Evolutionary conservation across 2,888 invertebrate genomes (phyloP), one percentile per base, ranked within the genome.

Genomic region (Drosophila austrosaltans): DNA sequence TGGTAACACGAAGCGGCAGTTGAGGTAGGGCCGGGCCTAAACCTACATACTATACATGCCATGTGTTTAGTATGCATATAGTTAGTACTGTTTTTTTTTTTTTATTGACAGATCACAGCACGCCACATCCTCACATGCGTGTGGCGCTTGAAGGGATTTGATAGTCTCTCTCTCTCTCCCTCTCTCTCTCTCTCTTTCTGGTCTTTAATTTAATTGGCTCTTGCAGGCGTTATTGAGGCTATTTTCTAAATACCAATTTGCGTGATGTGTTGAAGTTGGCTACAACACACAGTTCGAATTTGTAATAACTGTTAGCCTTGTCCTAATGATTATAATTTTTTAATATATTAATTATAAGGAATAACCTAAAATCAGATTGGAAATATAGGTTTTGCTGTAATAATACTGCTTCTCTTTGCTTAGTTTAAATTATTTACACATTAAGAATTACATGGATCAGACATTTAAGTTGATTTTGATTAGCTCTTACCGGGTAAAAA

Each of bases 1-100:
- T 28, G 72, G 82, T 85, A 82, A 82, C 82, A 85, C 78, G 85
- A 82, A 77, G 77, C 87, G 61, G 30, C 57, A 40, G 59, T 66
- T 68, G 53, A 63, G 70, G 69, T 65, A 62, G 57, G 60, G 42
- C 36, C 36, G 57, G 60, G 42, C 36, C 36, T 36, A 36, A 36
- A 36, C 36, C 36, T 36, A 36, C 36, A 36, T 8, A 36, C 36
- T 2, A 36, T 10, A 36, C 36, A 30, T 30, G 5, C 36, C 8
- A 36, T 36, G 8, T 59, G 76, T 39, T 25, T 12, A 56, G 25
- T 53, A 10, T 10, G 32, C n/a, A 20, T 48, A 48, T 16, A 59
- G 28, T 25, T 28, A 22, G 22, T 12, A 22, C n/a, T 65, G 2
- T 32, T 10, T 40, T 59, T 22, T 66, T 53, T 66, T 53, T 42